Evolutionary conservation across 2,888 invertebrate genomes (phyloP), one percentile per base, ranked within the genome.

Genomic region (Chalcosyrphus nemorum): DNA sequence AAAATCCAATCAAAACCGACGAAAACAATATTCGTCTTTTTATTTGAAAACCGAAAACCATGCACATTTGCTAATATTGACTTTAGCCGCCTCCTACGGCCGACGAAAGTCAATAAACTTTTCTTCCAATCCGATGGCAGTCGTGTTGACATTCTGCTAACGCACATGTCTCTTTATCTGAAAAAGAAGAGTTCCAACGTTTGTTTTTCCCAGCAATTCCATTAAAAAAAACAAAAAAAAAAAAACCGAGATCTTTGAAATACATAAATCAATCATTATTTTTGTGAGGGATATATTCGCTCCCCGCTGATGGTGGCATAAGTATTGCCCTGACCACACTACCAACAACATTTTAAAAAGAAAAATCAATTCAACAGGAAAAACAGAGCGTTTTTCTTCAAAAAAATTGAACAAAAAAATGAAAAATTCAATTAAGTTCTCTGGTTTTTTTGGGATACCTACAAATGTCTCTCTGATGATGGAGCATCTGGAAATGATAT

Each of bases 241-340:
- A 13, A 38, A 38, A 21, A 24, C 24, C 21, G 19, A 19, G 9
- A 27, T 15, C 9, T 43, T 38, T 11, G 38, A 57, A 57, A 38
- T 19, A 11, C 27, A 59, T 43, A 59, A 43, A 59, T 59, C 59
- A 41, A 59, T 59, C 59, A 27, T 43, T 43, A 43, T 5, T 32
- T 4, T n/a, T n/a, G n/a, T 15, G 50, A n/a, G 2, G 52, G 13
- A 45, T n/a, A 45, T 29, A 21, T n/a, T 13, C 13, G 3, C 15
- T 24, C 24, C 3, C 4, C 24, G 29, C 17, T 15, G 52, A 29
- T 32, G 32, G 17, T 32, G 54, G 29, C 47, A 47, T 1, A 24
- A 47, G 21, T 47, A 47, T 47, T 54, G 54, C 29, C 54, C 54
- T 54, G 54, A 54, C 54, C 54, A 32, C 54, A 32, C 54, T 32